phyloP scores from a whole-genome alignment of 1,140 invertebrate species.

The Drosophila murphyi region DNA sequence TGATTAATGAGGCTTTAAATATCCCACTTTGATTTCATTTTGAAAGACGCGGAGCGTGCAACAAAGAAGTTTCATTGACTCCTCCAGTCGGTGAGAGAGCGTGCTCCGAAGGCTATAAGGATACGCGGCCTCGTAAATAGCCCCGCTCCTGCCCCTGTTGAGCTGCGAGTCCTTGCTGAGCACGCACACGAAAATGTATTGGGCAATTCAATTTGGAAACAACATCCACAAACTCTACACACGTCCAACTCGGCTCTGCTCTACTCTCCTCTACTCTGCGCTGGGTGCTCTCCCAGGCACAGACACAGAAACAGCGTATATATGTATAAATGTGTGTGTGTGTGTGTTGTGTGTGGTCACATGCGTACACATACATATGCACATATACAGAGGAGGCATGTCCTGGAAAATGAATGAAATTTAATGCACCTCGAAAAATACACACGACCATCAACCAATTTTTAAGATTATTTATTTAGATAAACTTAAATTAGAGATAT shows the following conservation, averaged over 20 bases:
- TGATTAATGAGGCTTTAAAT: constrained; percentile 84
- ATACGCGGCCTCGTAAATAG: constrained; percentile 61
- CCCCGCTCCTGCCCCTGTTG: constrained; percentile 11
- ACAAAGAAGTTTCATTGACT: constrained; percentile 83
- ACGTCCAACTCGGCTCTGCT: not conserved
- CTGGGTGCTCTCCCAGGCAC: constrained; percentile 46
- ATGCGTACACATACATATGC: constrained; percentile 1
- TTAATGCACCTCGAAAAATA: constrained; percentile 39
- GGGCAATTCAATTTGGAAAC: constrained; percentile 53
- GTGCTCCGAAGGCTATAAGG: constrained; percentile 10
- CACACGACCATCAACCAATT: not conserved
- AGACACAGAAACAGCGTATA: not conserved
- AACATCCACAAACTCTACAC: constrained; percentile 69
- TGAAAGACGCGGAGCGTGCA: constrained; percentile 69
- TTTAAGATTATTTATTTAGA: too few species aligned
- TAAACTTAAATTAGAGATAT: too few species aligned
- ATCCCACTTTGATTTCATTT: constrained; percentile 84
- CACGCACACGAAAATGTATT: constrained; percentile 49
- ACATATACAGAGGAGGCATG: constrained; percentile 23
- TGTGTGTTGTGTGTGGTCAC: not conserved
- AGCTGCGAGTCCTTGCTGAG: constrained; percentile 41
- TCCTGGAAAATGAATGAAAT: constrained; percentile 65
- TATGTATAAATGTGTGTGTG: too few species aligned
- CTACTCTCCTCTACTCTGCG: not conserved
- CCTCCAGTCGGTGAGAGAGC: constrained; percentile 41